Base-by-base conservation (phyloP, 2,888 invertebrate species). In the Dicyrtoma fusca region DNA sequence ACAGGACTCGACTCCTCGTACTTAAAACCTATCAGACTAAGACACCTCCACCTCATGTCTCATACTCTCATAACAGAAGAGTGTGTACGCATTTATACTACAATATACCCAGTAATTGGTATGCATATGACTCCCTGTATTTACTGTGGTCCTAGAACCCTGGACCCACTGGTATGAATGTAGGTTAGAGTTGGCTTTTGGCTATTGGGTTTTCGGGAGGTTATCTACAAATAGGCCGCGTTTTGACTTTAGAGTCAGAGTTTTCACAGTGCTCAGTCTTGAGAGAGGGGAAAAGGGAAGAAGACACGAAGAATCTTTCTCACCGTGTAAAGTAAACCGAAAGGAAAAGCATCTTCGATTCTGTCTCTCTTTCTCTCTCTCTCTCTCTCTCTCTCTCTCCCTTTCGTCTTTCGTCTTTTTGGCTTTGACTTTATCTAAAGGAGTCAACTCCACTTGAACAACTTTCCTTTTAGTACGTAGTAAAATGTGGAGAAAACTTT, bases 361-460 rank as follows among this genome's bases (percentile, higher is more conserved):
- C 61, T 44, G n/a, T 59, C 23, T 17, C 14, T 59, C 13, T 34
- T n/a, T 6, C 34, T 26, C 17, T 23, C 59, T 25, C 17, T 5
- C 11, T 49, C 49, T 49, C 4, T n/a, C 55, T 55, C 26, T 61
- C n/a, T 23, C 57, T 13, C 14, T 25, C 14, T 63, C 45, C 14
- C 10, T 42, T 26, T 19, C n/a, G n/a, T 34, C 62, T 44, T 8
- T 14, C 23, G 49, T 51, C 51, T 13, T 25, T 55, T 25, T 34
- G 34, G 26, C 34, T 34, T 34, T 34, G 34, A 34, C 34, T 34
- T 34, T 34, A 34, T 34, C 34, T 34, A 34, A 2, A 61, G 34
- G 61, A 66, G 66, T 66, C 66, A 66, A 66, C 47, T 66, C 66
- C 66, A 64, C 66, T 70, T 62, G 70, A 70, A 61, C 69, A 69